Percentiles rank a stretch among this genome's conserved stretches.
phyloP scores from a whole-genome alignment of 2,113 vertebrate species.

The Phyllopteryx taeniolatus region DNA sequence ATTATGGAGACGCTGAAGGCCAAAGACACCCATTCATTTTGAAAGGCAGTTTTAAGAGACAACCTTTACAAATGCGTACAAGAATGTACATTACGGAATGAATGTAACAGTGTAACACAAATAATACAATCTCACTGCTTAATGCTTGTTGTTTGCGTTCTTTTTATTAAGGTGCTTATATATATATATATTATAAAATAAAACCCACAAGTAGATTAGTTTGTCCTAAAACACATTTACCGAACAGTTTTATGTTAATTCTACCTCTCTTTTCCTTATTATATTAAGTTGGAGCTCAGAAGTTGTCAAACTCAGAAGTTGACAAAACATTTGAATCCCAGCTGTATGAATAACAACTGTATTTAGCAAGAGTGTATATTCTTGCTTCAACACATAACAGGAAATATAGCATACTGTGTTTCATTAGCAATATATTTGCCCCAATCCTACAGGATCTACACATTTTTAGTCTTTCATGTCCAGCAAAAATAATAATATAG shows the following conservation, averaged over 20 bases:
- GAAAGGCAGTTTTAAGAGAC: conserved; percentile 43
- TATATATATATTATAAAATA: neutral
- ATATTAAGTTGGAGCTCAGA: conserved; percentile 12
- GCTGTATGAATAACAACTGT: too few species aligned
- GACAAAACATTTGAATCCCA: neutral
- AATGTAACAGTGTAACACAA: conserved; percentile 61
- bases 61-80: conserved; percentile 54
- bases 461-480: neutral
- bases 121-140: conserved; percentile 55
- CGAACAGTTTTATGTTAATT: conserved; percentile 10
- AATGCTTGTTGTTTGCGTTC: conserved; percentile 34
- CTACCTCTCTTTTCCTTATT: conserved; percentile 25
- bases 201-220: conserved; percentile 1
- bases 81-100: conserved; percentile 63
- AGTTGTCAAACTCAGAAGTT: neutral
- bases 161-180: conserved; percentile 27
- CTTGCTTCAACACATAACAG: neutral
- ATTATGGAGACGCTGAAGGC: conserved; percentile 61
- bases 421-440: neutral
- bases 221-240: conserved; percentile 6
- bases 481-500: neutral
- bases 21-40: conserved; percentile 63
- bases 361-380: too few species aligned
- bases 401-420: neutral
- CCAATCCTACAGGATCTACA: neutral